Base-by-base conservation (phyloP, 2,113 vertebrate genomes). In the Porphyrio hochstetteri region DNA sequence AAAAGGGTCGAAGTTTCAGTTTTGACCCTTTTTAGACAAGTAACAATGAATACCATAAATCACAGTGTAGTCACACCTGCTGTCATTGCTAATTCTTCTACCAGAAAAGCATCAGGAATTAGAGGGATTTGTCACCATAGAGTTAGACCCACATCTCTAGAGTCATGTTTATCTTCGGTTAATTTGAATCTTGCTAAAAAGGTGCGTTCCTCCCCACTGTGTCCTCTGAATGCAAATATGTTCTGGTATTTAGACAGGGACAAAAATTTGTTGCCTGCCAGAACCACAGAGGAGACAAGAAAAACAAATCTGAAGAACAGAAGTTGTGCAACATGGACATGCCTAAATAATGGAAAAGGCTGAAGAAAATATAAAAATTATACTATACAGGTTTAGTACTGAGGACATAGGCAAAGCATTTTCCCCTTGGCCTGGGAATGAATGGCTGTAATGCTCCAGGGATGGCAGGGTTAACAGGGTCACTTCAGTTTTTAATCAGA, bases 1-100 rank as follows among this genome's bases (percentile, higher is more conserved):
- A 83, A 86, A 91, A 90, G 48, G 90, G 40, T 65, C 77, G 91
- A 97, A 96, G 65, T 94, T 95, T 96, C 80, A 50, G 44, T 53
- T 92, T 74, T 88, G n/a, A 94, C 82, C 82, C 11, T 72, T 83
- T 94, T 93, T 93, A 78, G 75, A 86, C 79, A 93, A 95, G 92
- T 69, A 93, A 75, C 38, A 95, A 79, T 81, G 29, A 86, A 82
- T 57, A 72, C 27, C 23, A 92, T 80, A 91, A 93, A 95, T 90
- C 18, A 68, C 36, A 64, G 10, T 11, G 13, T 31, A 53, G 18
- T 38, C 13, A 1, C 31, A 80, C 5, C 38, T 82, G 35, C 31
- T 67, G 27, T 53, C 21, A 24, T 59, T 63, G 42, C 6, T 68
- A 59, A 61, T 84, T 67, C 21, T 91, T 68, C 38, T 88, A 60